Evolutionary conservation across 2,888 invertebrate genomes (phyloP).

Genomic region (Drosophila neutralis): DNA sequence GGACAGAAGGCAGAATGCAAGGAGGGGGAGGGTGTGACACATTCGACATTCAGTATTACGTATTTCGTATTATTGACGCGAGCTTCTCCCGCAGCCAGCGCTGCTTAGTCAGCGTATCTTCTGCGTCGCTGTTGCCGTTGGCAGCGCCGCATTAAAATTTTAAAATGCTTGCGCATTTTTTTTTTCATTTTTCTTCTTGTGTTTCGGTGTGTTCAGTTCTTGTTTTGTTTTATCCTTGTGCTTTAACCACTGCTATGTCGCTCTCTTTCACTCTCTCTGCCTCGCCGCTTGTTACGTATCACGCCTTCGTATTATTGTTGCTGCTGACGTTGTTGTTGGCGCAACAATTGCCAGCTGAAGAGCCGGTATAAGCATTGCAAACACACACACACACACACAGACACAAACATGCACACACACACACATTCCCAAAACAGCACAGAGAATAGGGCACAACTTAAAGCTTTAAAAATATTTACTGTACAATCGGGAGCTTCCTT

Average conservation of each 20-base stretch:
- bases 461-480: constrained; percentile 49
- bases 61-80: constrained; percentile 60
- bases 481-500: constrained; percentile 28
- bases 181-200: constrained; percentile 15
- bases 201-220: constrained; percentile 9
- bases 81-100: constrained; percentile 11
- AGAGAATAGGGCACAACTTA: constrained; percentile 28
- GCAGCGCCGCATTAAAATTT: constrained; percentile 72
- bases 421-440: not conserved
- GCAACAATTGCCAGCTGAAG: constrained; percentile 65
- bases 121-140: constrained; percentile 39
- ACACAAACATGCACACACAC: not conserved
- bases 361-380: constrained; percentile 22
- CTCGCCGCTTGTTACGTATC: constrained; percentile 39
- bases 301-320: constrained; percentile 47
- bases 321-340: constrained; percentile 34
- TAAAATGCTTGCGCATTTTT: constrained; percentile 60
- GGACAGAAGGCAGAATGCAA: constrained; percentile 1
- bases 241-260: not conserved
- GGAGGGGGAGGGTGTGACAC: not conserved
- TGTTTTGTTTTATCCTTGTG: constrained; percentile 6
- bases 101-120: constrained; percentile 67
- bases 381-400: not conserved
- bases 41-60: constrained; percentile 28
- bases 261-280: not conserved